Conservation (phyloP, 2,888 invertebrate species). For the Apotomis capreana region DNA sequence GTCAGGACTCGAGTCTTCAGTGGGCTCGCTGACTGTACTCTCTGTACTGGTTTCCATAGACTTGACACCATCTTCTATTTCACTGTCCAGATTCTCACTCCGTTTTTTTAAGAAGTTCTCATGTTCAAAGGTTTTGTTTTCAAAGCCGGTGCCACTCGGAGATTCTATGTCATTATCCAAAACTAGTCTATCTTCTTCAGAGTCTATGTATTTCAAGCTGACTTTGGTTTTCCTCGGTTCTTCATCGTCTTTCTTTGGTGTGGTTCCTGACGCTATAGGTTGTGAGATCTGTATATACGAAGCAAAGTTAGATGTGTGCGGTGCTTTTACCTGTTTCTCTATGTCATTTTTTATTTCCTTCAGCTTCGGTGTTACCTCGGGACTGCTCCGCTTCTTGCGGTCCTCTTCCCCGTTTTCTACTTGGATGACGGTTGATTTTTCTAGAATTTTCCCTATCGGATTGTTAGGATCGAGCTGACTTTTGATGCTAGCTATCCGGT, state of each 20-base stretch:
- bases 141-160: slow-evolving; percentile 77
- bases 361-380: slow-evolving; percentile 56
- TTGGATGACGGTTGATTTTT: slow-evolving; percentile 79
- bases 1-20: slow-evolving; percentile 73
- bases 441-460: slow-evolving; percentile 79
- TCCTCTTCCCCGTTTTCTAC: slow-evolving; percentile 77
- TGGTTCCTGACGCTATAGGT: slow-evolving; percentile 75
- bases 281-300: slow-evolving; percentile 84
- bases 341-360: slow-evolving; percentile 70
- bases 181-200: slow-evolving; percentile 65
- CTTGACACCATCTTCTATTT: slow-evolving; percentile 64
- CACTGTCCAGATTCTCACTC: slow-evolving; percentile 69
- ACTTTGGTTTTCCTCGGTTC: slow-evolving; percentile 58
- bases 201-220: slow-evolving; percentile 71
- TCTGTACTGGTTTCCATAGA: slow-evolving; percentile 79
- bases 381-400: slow-evolving; percentile 56
- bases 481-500: slow-evolving; percentile 76
- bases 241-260: slow-evolving; percentile 61
- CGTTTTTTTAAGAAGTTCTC: slow-evolving; percentile 77
- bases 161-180: slow-evolving; percentile 77
- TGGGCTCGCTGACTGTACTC: slow-evolving; percentile 72
- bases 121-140: slow-evolving; percentile 78
- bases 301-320: slow-evolving; percentile 84
- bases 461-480: slow-evolving; percentile 80
- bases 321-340: slow-evolving; percentile 74